Evolutionary conservation across 2,888 invertebrate genomes (phyloP), one percentile per base, ranked within the genome.

Genomic region (Julus scandinavius): DNA sequence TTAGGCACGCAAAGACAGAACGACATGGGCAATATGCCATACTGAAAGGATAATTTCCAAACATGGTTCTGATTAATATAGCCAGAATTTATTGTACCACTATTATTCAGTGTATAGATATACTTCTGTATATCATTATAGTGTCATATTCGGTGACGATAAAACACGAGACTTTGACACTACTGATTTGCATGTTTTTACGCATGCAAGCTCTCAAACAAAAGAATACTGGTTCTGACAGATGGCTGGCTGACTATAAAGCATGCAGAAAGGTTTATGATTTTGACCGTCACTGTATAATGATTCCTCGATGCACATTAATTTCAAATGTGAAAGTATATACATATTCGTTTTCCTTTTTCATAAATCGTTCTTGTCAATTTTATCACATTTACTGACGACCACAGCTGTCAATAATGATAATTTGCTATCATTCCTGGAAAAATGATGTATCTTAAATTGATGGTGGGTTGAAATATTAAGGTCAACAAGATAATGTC

Each of bases 141-240:
- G 54, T 3, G 7, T 17, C 29, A 29, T 54, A 17, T 54, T 17
- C 54, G 17, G 54, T 15, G n/a, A n/a, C n/a, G 58, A n/a, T n/a
- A 58, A 58, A 54, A 58, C 58, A 58, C 58, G 58, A 29, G 29
- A n/a, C 9, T 58, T n/a, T 58, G n/a, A n/a, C n/a, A 17, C 58
- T 3, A 58, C n/a, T 58, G n/a, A n/a, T 58, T 58, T n/a, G 58
- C n/a, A 58, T 54, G 54, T 54, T 54, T 54, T 54, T 54, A 17
- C 54, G 17, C 54, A 54, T 54, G 54, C 54, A n/a, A n/a, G 58
- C 29, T 29, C 1, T 29, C 1, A 29, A 29, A 58, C 58, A 58
- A 58, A 58, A n/a, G 58, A 58, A 58, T n/a, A 58, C n/a, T n/a
- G 17, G 58, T 58, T 58, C n/a, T 58, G 58, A 58, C 58, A 58